phyloP scores from a whole-genome alignment of 2,888 invertebrate genomes.

The Cephus rjabovi region DNA sequence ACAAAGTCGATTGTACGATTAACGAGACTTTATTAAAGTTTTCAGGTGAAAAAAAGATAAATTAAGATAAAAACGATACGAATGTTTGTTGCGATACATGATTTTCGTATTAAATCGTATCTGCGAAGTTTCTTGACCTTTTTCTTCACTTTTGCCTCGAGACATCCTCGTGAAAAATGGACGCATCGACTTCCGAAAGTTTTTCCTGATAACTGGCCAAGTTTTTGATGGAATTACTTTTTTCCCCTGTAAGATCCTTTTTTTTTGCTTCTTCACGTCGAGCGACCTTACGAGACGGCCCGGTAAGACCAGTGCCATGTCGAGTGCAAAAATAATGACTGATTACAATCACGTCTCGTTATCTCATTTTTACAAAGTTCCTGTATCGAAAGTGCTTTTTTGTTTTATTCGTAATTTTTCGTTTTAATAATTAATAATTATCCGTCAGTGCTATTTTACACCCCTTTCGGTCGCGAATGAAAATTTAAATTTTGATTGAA shows the following conservation, averaged over 20 bases:
- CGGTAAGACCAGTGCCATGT: neutral
- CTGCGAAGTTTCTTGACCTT: neutral
- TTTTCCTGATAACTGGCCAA: neutral
- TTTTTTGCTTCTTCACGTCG: neutral
- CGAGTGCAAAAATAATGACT: neutral
- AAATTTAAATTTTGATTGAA: too few relatives aligned
- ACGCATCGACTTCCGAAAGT: neutral
- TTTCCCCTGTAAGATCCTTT: neutral
- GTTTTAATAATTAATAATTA: too few relatives aligned
- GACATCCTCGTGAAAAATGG: neutral
- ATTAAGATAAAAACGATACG: neutral
- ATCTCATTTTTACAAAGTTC: neutral
- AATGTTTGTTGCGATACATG: neutral
- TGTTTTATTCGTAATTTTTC: too few relatives aligned
- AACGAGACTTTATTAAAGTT: neutral
- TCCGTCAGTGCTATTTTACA: too few relatives aligned
- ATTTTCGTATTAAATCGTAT: neutral
- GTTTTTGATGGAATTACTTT: neutral
- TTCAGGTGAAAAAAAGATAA: neutral
- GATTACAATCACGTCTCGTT: neutral
- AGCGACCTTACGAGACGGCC: too few relatives aligned
- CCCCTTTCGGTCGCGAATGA: too few relatives aligned
- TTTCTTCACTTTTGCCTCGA: neutral
- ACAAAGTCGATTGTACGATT: neutral
- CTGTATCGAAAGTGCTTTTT: neutral